Conservation (phyloP, 2,888 invertebrate species). For the Amphipoea lucens region DNA sequence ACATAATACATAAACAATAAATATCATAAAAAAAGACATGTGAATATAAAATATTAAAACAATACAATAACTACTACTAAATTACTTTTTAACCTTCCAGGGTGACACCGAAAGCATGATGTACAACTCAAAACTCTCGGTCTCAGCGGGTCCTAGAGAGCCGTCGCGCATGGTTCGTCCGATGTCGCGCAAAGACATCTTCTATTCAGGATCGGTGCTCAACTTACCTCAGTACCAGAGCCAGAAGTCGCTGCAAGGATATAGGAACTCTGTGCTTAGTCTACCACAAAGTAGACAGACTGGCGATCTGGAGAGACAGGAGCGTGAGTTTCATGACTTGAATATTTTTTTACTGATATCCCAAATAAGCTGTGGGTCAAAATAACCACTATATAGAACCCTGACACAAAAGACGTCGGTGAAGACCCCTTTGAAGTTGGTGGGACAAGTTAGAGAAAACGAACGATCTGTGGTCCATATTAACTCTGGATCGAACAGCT, state of each 20-base stretch:
- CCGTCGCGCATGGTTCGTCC: conserved; percentile 94
- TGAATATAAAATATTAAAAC: not conserved
- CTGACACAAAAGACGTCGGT: not conserved
- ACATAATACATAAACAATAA: too few relatives aligned
- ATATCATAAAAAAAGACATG: not conserved
- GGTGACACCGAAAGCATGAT: conserved; percentile 92
- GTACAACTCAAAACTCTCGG: conserved; percentile 92
- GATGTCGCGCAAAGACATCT: conserved; percentile 98
- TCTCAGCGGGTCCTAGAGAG: conserved; percentile 82
- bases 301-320: conserved; percentile 92
- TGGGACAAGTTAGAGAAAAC: not conserved
- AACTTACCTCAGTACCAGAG: conserved; percentile 98
- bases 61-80: not conserved
- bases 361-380: not conserved
- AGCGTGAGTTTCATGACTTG: conserved; percentile 89
- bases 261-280: conserved; percentile 97
- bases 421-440: not conserved
- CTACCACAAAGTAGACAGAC: conserved; percentile 93
- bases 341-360: not conserved
- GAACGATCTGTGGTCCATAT: not conserved
- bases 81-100: conserved; percentile 66
- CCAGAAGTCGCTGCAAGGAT: conserved; percentile 96
- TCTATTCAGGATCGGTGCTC: conserved; percentile 98
- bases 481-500: not conserved
- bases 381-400: not conserved